phyloP scores from a whole-genome alignment of 23 tunicate genomes.

The Phallusia fumigata region DNA sequence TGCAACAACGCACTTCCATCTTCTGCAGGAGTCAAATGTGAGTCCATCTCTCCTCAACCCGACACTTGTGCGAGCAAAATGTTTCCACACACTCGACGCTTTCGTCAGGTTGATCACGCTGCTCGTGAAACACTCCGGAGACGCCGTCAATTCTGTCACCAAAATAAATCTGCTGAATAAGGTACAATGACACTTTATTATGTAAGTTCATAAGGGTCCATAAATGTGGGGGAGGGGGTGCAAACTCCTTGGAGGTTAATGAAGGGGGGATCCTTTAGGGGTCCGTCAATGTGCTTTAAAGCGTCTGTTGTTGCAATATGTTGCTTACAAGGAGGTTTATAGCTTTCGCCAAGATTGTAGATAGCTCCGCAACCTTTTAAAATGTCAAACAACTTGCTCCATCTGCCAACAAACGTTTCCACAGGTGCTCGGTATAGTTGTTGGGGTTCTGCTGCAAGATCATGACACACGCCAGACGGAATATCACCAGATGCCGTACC shows the following conservation, averaged over 20 bases:
- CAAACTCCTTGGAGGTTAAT: too few relatives aligned
- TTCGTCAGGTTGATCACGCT: slow-evolving; percentile 85
- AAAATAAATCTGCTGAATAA: slow-evolving; percentile 88
- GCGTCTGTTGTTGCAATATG: too few relatives aligned
- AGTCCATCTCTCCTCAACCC: slow-evolving; percentile 87
- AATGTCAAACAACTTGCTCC: too few relatives aligned
- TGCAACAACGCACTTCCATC: too few relatives aligned
- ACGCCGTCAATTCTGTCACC: slow-evolving; percentile 82
- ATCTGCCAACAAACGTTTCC: too few relatives aligned
- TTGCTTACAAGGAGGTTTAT: too few relatives aligned
- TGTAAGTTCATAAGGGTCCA: too few relatives aligned
- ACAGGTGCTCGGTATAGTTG: slow-evolving; percentile 93
- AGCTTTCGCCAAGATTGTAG: too few relatives aligned
- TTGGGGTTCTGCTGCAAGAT: slow-evolving; percentile 93
- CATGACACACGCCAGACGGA: slow-evolving; percentile 81
- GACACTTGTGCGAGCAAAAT: slow-evolving; percentile 82
- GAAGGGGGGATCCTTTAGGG: too few relatives aligned
- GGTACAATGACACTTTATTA: slow-evolving; percentile 19
- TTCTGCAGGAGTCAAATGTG: slow-evolving; percentile 57
- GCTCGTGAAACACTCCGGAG: slow-evolving; percentile 93
- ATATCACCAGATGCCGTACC: slow-evolving; percentile 99
- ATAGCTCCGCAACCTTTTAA: too few relatives aligned
- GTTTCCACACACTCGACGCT: slow-evolving; percentile 94
- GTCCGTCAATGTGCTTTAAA: too few relatives aligned
- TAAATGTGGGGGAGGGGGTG: too few relatives aligned